Evolutionary conservation across 2,888 invertebrate species (phyloP), one percentile per base, ranked within the genome.

Genomic region (Amphipoea oculea): DNA sequence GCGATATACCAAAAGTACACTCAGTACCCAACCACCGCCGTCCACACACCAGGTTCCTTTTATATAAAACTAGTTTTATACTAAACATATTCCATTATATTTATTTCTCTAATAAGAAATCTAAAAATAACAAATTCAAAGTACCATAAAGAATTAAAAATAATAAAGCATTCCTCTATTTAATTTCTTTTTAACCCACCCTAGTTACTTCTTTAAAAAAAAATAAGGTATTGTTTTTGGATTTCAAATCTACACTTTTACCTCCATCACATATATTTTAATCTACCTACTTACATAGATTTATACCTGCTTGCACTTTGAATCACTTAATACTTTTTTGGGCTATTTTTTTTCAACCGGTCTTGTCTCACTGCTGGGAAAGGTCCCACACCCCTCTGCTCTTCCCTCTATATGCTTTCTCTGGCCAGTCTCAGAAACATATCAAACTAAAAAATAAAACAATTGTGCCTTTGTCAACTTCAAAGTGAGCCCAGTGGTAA

Each of bases 1-100:
- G 91, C 67, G 96, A 96, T 89, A 92, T 96, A 86, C 96, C 96
- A 87, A 94, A 95, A 95, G 95, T 97, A 93, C 96, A 97, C 94
- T 93, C 93, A 92, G 95, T 94, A 94, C 92, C 94, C 94, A 94
- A 95, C 95, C 92, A 93, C 91, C 94, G 92, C 96, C 96, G 96
- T 96, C 96, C 96, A 95, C 93, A 94, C 91, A 92, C 94, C 94
- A 97, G 96, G 96, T 97, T 94, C 91, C 85, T 89, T 81, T 83
- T 85, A 85, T 84, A 86, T 86, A 83, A 82, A 82, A 81, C 45
- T 81, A 81, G 76, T 76, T 84, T 51, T 60, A 11, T 29, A 60
- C 23, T 57, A 40, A 9, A 66, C 65, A 79, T 23, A 81, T 48
- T 48, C 36, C 65, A 57, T 62, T 40, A 51, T 42, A 81, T 66